These are phyloP conservation scores for Sycophila sp. DNA, from an alignment of 1,140 invertebrate species.

Conservation along the genomic window DNA sequence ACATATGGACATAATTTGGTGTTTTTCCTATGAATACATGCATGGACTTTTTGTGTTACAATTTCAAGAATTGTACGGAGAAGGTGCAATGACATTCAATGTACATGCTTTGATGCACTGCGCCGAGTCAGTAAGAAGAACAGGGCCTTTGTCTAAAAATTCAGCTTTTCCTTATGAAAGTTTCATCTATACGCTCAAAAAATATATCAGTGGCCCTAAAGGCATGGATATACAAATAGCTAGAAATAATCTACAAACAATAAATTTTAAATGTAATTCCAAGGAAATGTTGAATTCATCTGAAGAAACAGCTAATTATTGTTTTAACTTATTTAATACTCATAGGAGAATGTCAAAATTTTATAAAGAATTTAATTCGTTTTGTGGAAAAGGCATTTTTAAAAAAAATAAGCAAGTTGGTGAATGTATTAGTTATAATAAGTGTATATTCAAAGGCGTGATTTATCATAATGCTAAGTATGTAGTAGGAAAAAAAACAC, in stretches of 20 bases:
- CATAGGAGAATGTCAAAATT: background rate
- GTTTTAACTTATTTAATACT: background rate
- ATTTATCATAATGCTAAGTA: background rate
- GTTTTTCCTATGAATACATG: background rate
- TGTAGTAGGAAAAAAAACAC: background rate
- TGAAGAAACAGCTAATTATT: background rate
- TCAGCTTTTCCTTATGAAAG: conserved; percentile 25
- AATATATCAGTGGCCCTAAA: conserved; percentile 18
- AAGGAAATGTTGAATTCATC: background rate
- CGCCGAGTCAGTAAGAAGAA: conserved; percentile 13
- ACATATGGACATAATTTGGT: background rate
- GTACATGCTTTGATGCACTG: background rate
- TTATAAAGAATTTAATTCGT: background rate
- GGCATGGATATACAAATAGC: conserved; percentile 30
- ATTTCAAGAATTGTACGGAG: background rate
- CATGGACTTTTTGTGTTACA: background rate
- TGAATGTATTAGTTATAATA: background rate
- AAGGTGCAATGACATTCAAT: background rate
- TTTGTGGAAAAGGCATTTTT: background rate
- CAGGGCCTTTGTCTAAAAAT: conserved; percentile 11
- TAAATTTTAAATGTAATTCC: background rate
- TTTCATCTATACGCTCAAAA: conserved; percentile 25
- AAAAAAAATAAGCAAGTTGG: background rate
- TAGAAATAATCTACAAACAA: conserved; percentile 4
- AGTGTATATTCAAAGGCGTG: background rate